These are phyloP conservation scores for Patiria pectinifera DNA, from an alignment of 53 echinoderm and acorn worm genomes.

Conservation along the genomic window DNA sequence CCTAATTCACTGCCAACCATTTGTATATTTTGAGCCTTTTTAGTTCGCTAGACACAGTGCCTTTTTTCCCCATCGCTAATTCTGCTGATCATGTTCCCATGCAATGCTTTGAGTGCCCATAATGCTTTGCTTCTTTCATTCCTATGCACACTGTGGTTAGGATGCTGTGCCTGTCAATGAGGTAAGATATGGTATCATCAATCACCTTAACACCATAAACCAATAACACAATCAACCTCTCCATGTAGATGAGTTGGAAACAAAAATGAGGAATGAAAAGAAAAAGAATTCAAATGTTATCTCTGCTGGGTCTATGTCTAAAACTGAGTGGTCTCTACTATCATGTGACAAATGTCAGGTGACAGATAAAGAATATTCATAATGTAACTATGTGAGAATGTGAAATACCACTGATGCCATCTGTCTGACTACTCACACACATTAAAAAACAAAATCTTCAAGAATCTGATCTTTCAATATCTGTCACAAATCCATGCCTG, in stretches of 20 bases:
- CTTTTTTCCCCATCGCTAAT: not conserved
- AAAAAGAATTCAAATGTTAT: too few species aligned
- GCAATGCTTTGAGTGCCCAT: not conserved
- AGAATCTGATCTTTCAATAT: too few species aligned
- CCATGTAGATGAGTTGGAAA: too few species aligned
- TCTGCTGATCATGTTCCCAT: not conserved
- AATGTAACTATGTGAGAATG: not conserved
- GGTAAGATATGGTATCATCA: slow-evolving; percentile 41
- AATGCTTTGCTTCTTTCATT: slow-evolving; percentile 51
- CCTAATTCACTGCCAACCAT: too few species aligned
- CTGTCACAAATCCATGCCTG: too few species aligned
- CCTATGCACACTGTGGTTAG: slow-evolving; percentile 34
- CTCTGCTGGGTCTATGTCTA: too few species aligned
- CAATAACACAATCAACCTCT: too few species aligned
- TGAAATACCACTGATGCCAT: not conserved
- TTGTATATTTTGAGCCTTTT: not conserved
- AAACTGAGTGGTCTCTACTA: too few species aligned
- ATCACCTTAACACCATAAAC: not conserved
- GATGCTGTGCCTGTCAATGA: slow-evolving; percentile 43
- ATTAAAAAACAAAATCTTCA: too few species aligned
- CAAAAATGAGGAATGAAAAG: too few species aligned
- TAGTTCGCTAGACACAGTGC: too few species aligned
- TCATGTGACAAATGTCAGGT: too few species aligned
- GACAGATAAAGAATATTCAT: not conserved
- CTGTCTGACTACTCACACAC: not conserved